Evolutionary conservation across 2,888 invertebrate species (phyloP), one percentile per base, ranked within the genome.

Genomic region (Tetranychus truncatus): DNA sequence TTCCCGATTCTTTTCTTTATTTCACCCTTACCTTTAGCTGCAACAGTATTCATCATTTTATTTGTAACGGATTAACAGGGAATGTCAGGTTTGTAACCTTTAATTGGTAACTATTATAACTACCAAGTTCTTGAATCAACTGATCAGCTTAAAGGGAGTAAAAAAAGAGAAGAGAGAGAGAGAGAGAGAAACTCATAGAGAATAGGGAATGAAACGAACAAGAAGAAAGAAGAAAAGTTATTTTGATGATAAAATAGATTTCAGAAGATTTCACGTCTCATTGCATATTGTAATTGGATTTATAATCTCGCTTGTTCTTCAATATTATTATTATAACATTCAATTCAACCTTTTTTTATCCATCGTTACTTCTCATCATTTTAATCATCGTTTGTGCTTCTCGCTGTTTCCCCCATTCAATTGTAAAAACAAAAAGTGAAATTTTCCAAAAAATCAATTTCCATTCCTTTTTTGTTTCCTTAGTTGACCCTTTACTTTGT

Each of bases 281-380:
- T 55, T 55, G 55, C 55, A 55, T 55, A 55, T 55, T 55, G 55
- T 55, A 55, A 55, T 55, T 55, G 55, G 55, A 55, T 55, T 55
- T 55, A 55, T 55, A 55, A 55, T 55, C 55, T 55, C 55, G 15
- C 9, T 9, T 55, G 9, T 55, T 9, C 15, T 55, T 55, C 55
- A 15, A 55, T 15, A 55, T 15, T 55, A 55, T 55, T 55, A 55
- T 55, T 15, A 55, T 55, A 34, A 34, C 34, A 34, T 34, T 34
- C 3, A 34, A 34, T 15, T 55, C 15, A 9, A 55, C 15, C 9
- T 55, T 55, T 55, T 55, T 55, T 55, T 55, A 55, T 55, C 55
- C 15, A 15, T 15, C 55, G 15, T 15, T 55, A 15, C 15, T 15
- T 55, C 55, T 55, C 55, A 15, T 15, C 15, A 9, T 55, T 15